Evolutionary conservation across 2,888 invertebrate genomes (phyloP), one percentile per base, ranked within the genome.

Genomic region (Balanococcus diminutus): DNA sequence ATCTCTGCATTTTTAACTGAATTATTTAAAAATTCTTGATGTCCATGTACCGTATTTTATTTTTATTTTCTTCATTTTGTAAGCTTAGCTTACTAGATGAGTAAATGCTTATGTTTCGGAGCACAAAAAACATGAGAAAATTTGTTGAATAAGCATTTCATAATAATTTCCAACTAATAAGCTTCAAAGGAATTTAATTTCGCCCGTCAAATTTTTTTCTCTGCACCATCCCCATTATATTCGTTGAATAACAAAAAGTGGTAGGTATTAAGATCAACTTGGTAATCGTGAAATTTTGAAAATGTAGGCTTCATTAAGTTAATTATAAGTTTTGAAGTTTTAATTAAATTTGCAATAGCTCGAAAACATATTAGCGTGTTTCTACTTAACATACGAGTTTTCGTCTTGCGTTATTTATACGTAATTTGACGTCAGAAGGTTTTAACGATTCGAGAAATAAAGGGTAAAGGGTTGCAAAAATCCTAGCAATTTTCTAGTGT

Each of bases 261-360:
- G 25, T 36, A 79, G 75, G 25, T 36, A 79, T 32, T 36, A 79
- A 79, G 25, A 79, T 79, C 75, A 36, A 36, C 75, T 79, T 36
- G 36, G 75, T 79, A 79, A 79, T 79, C 75, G 75, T 79, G 75
- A 79, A 79, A 79, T 79, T 79, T 79, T 79, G 75, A 79, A 79
- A 79, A 79, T 79, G 75, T 79, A 36, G 75, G 75, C 75, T 79
- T 79, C 75, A 79, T 79, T 79, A 79, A 79, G 75, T 79, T 79
- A 79, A 79, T 79, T 79, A 79, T 79, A 79, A 79, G 75, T 79
- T 79, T 79, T 79, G 75, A 79, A 79, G 75, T 79, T 79, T 79
- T 79, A 79, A 79, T 79, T 79, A 79, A 79, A 79, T 79, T 79
- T 79, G 75, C 75, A 79, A 79, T 79, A 79, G 75, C 75, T 79